These are phyloP conservation scores for Leptinotarsa juncta DNA, from an alignment of 2,888 invertebrate genomes.

Conservation along the genomic window DNA sequence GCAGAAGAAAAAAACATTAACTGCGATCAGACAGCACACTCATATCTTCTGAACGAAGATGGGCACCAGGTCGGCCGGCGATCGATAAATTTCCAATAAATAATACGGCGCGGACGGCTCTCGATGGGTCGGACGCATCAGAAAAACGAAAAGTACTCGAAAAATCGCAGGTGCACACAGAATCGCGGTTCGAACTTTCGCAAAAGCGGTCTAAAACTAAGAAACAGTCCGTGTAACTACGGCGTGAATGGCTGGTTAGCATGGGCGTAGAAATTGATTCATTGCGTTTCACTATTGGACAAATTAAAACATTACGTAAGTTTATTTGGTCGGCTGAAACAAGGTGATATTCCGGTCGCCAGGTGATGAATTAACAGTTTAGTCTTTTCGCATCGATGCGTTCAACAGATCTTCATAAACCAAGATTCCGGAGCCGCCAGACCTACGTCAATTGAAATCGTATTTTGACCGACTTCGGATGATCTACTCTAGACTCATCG, in stretches of 20 bases:
- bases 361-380: not conserved
- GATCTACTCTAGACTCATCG: too few relatives aligned
- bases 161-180: constrained; percentile 11
- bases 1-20: not conserved
- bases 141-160: not conserved
- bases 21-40: constrained; percentile 9
- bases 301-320: constrained; percentile 12
- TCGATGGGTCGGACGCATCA: constrained; percentile 8
- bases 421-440: too few relatives aligned
- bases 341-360: not conserved
- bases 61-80: not conserved
- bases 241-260: constrained; percentile 8
- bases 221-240: constrained; percentile 13
- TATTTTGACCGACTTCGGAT: too few relatives aligned
- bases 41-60: not conserved
- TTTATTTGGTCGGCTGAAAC: not conserved
- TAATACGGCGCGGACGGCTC: not conserved
- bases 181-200: constrained; percentile 23
- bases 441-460: too few relatives aligned
- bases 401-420: too few relatives aligned
- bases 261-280: constrained; percentile 18
- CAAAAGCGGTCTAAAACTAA: constrained; percentile 27
- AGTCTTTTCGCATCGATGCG: not conserved
- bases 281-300: constrained; percentile 14
- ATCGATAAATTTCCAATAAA: constrained; percentile 18